Evolutionary conservation across 2,888 invertebrate species (phyloP), one percentile per base, ranked within the genome.

Genomic region (Nineta flava): DNA sequence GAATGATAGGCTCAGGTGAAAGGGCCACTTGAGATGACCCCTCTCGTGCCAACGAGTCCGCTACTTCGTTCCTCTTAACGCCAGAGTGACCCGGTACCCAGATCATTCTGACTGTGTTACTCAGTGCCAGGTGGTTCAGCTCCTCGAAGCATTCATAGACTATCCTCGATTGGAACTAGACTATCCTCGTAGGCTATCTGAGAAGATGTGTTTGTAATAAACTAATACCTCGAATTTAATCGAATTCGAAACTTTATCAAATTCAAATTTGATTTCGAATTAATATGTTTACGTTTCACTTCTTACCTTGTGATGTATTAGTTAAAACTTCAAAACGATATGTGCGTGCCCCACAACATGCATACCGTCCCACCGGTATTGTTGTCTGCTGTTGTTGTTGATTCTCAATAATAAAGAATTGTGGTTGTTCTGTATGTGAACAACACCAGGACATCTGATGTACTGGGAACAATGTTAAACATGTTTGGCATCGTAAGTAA

Each of bases 261-360:
- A 19, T 12, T 45, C 5, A 19, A 19, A 19, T 2, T 5, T 19
- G 19, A 19, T 19, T 2, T 19, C 19, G n/a, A n/a, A n/a, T 45
- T 45, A n/a, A 2, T 21, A 10, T 2, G 1, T 5, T 3, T 21
- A 17, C 12, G 21, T 21, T 19, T 47, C 5, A 35, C 2, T 35
- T 2, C 38, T 38, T 38, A 38, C 38, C 38, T 13, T 38, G 26
- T 26, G 26, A 26, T 10, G 41, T 34, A 26, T 48, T 48, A 9
- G 40, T 73, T 52, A 86, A 61, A 19, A 82, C 74, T 65, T 88
- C 84, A 66, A 86, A 90, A 57, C 82, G 74, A 63, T 87, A 86
- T 1, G 88, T 84, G 55, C 84, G 76, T 66, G 86, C 85, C 21
- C 88, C 87, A 66, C 94, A 94, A 67, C 94, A 94, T 0, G 90